phyloP scores from a whole-genome alignment of 2,888 invertebrate species.

The Agrenia bidenticulata region DNA sequence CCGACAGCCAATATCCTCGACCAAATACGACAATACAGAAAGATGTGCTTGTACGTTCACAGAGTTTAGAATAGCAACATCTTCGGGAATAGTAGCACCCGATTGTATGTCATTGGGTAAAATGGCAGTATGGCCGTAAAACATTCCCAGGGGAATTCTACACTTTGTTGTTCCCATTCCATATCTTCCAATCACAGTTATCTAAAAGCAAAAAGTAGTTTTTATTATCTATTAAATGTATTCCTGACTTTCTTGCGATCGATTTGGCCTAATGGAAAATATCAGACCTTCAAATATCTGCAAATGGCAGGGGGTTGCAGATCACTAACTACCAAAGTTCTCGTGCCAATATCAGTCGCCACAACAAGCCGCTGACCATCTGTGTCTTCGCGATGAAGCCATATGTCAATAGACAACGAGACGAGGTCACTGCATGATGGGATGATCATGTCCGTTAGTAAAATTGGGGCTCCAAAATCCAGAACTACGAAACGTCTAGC shows the following conservation, averaged over 20 bases:
- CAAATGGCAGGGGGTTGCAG: slow-evolving; percentile 87
- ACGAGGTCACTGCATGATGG: slow-evolving; percentile 75
- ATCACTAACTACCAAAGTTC: slow-evolving; percentile 81
- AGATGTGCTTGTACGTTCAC: slow-evolving; percentile 60
- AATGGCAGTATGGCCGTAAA: slow-evolving; percentile 85
- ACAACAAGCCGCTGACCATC: slow-evolving; percentile 71
- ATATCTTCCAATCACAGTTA: slow-evolving; percentile 86
- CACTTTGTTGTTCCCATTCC: slow-evolving; percentile 88
- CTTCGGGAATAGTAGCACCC: slow-evolving; percentile 27
- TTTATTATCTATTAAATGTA: background rate
- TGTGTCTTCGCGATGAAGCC: slow-evolving; percentile 80
- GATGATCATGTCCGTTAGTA: slow-evolving; percentile 82
- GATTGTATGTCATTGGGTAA: slow-evolving; percentile 64
- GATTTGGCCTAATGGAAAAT: background rate
- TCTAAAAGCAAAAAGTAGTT: slow-evolving; percentile 63
- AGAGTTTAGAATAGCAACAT: slow-evolving; percentile 49
- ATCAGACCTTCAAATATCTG: slow-evolving; percentile 76
- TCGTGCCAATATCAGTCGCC: slow-evolving; percentile 81
- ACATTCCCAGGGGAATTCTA: slow-evolving; percentile 87
- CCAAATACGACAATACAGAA: slow-evolving; percentile 67
- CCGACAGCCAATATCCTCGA: slow-evolving; percentile 77
- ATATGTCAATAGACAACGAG: slow-evolving; percentile 74
- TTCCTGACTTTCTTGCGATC: background rate
- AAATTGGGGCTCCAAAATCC: slow-evolving; percentile 83
- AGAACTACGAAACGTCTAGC: slow-evolving; percentile 87